A percentile compares a stretch with the other conserved stretches of the same genome.
Evolutionary conservation across 1,140 invertebrate genomes (phyloP).

Genomic region (Zaprionus kolodkinae): DNA sequence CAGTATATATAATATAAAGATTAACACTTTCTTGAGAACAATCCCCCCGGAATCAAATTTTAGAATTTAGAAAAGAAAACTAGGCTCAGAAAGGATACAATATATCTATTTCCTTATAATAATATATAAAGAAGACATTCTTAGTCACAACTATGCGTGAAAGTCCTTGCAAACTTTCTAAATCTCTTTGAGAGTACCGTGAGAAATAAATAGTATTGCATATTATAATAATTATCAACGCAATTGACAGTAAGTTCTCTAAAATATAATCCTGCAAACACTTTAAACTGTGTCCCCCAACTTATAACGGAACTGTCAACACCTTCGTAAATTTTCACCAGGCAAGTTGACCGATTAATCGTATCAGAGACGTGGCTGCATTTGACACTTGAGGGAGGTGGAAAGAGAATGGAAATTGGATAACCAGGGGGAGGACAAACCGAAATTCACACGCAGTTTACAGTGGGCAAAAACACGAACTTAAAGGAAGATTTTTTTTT

Average conservation of each 20-base stretch:
- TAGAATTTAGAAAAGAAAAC: no score
- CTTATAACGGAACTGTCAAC: slow-evolving; percentile 4
- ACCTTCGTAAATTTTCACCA: slow-evolving; percentile 1
- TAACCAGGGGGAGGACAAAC: background rate
- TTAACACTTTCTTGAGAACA: no score
- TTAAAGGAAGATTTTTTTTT: slow-evolving; percentile 19
- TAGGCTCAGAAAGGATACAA: no score
- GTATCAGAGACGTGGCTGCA: slow-evolving; percentile 45
- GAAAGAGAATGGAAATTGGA: slow-evolving; percentile 16
- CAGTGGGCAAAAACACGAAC: background rate
- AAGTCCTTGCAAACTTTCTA: background rate
- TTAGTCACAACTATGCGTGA: no score
- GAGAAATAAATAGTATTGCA: background rate
- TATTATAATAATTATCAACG: background rate
- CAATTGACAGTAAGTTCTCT: background rate
- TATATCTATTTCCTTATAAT: no score
- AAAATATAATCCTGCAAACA: background rate
- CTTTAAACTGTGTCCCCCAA: background rate
- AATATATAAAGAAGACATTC: no score
- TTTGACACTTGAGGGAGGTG: slow-evolving; percentile 54
- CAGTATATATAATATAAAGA: no score
- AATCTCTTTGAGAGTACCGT: background rate
- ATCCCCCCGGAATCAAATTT: no score
- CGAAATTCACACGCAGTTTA: slow-evolving; percentile 21
- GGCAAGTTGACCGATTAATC: slow-evolving; percentile 65